These are phyloP conservation scores for Cephus nigrinus DNA, from an alignment of 2,888 invertebrate genomes.

Conservation along the genomic window DNA sequence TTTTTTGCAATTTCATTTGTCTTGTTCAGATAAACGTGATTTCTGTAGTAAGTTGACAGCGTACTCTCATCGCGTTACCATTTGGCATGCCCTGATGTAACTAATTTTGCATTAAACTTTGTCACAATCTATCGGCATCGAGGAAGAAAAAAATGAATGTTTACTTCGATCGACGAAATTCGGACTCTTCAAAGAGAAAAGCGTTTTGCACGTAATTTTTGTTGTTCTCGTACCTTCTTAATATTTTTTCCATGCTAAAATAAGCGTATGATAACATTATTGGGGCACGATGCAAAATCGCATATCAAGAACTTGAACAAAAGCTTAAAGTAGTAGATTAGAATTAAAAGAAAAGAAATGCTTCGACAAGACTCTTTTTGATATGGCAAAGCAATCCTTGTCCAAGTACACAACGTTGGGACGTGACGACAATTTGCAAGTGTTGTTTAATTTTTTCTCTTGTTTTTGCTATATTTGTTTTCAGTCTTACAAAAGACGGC, in stretches of 20 bases:
- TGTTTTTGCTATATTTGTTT: constrained; percentile 33
- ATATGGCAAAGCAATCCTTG: not conserved
- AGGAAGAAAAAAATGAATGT: not conserved
- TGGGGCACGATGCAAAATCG: not conserved
- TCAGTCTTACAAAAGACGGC: constrained; percentile 12
- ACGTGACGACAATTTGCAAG: not conserved
- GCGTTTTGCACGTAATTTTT: no score
- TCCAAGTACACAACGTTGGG: not conserved
- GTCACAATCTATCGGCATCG: not conserved
- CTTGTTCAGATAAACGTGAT: not conserved
- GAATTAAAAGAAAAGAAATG: not conserved
- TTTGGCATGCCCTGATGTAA: constrained; percentile 36
- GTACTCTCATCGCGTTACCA: constrained; percentile 5
- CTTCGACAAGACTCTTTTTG: not conserved
- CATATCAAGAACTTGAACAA: not conserved
- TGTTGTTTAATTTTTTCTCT: constrained; percentile 27
- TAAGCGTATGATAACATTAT: not conserved
- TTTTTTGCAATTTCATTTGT: not conserved
- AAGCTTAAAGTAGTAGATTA: not conserved
- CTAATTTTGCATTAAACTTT: constrained; percentile 32
- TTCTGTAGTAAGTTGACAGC: not conserved
- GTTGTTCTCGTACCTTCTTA: not conserved
- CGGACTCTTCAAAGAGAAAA: no score
- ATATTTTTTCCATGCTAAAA: not conserved
- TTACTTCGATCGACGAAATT: no score